Base-by-base conservation (phyloP, 2,888 invertebrate species). In the Cheiracanthium punctorium region DNA sequence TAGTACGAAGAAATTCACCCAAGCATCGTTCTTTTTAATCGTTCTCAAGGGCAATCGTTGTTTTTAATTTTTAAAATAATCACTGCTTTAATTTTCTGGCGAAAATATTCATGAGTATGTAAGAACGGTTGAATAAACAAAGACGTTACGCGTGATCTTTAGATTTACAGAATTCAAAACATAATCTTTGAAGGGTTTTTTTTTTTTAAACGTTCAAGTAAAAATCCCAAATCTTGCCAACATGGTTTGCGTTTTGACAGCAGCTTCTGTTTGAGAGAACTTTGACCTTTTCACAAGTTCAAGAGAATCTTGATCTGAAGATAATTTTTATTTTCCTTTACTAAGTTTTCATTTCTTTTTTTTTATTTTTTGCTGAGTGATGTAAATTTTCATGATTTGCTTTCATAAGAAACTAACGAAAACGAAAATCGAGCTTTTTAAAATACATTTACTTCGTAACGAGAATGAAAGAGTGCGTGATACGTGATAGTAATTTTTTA, bases 211-310 rank as follows among this genome's bases (percentile, higher is more conserved):
- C 30, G 17, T 71, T 41, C 14, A 32, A 28, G 41, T n/a, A 65
- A 29, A n/a, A 20, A 73, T 73, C 73, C 30, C 67, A 67, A 73
- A 30, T 73, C 24, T 17, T 67, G 29, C 24, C 37, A 33, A 2
- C 41, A 14, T 71, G 20, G 24, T 30, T 20, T 41, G 64, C 80
- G 71, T 80, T 65, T 72, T 72, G 43, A 65, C 71, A 48, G 32
- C 12, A 65, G 72, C 73, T 80, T 72, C 72, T 72, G 72, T 80
- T 80, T 64, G 72, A 10, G 43, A 37, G 17, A 72, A 80, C 65
- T 72, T 72, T 80, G 32, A 72, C 72, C 72, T 72, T 80, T 72
- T 65, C n/a, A 24, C 43, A 20, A 75, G 17, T 37, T 65, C 41
- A 30, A 24, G 79, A 71, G 32, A 52, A 71, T 30, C 69, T 72